A percentile compares a stretch with the other conserved stretches of the same genome.
phyloP scores from a whole-genome alignment of 2,797 vertebrate species.

The Enteromius treurensis region DNA sequence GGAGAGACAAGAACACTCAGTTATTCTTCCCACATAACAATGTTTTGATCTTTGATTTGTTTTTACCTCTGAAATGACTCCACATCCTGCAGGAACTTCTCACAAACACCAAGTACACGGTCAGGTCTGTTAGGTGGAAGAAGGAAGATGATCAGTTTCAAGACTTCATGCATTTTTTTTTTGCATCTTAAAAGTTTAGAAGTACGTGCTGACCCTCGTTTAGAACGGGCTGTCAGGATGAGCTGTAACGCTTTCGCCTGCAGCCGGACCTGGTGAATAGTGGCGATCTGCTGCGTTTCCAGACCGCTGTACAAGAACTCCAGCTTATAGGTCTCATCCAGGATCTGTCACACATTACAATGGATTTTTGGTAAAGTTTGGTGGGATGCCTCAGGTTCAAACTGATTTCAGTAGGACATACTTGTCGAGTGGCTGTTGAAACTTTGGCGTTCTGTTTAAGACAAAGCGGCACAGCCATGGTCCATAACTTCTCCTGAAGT shows the following conservation, averaged over 20 bases:
- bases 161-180: not conserved
- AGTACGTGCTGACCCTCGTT: slow-evolving; percentile 82
- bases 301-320: slow-evolving; percentile 95
- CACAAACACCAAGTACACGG: slow-evolving; percentile 86
- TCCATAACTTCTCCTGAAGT: slow-evolving; percentile 95
- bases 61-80: slow-evolving; percentile 92
- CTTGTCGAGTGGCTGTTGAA: slow-evolving; percentile 89
- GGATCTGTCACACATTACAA: slow-evolving; percentile 76
- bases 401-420: slow-evolving; percentile 55
- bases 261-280: slow-evolving; percentile 91
- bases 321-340: slow-evolving; percentile 96
- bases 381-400: not conserved
- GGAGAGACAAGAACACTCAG: not conserved
- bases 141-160: slow-evolving; percentile 33
- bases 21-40: not conserved
- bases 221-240: slow-evolving; percentile 85
- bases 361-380: not conserved
- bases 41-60: not conserved
- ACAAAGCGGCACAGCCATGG: slow-evolving; percentile 91
- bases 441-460: slow-evolving; percentile 92
- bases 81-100: slow-evolving; percentile 94
- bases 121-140: slow-evolving; percentile 79
- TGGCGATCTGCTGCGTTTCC: slow-evolving; percentile 88
- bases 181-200: not conserved
- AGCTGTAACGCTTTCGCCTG: slow-evolving; percentile 94